These are phyloP conservation scores for Alces alces DNA, from an alignment of 2,113 vertebrate genomes.

Conservation along the genomic window DNA sequence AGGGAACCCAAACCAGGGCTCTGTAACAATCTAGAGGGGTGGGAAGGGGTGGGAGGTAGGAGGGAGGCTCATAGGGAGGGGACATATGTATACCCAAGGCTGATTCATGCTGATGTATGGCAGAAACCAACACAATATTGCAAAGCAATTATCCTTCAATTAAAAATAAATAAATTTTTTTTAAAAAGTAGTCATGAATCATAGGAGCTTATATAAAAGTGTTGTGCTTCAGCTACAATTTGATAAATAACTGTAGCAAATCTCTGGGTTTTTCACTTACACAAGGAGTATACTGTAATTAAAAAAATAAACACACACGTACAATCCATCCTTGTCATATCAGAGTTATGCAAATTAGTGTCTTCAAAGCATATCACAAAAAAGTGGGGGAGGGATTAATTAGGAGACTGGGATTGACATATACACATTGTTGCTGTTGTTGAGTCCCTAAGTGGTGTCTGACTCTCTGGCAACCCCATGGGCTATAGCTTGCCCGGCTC, in stretches of 20 bases:
- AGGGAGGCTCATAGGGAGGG: neutral
- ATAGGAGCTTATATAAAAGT: neutral
- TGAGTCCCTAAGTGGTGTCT: neutral
- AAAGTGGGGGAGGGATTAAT: neutral
- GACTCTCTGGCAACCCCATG: neutral
- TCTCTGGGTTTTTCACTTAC: neutral
- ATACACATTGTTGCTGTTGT: neutral
- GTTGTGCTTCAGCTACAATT: neutral
- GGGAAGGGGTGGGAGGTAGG: neutral
- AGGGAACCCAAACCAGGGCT: neutral
- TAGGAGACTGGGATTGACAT: neutral
- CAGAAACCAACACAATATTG: neutral
- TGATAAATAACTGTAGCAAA: neutral
- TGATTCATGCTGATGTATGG: neutral
- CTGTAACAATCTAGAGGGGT: neutral
- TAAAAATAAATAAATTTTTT: neutral
- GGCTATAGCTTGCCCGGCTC: neutral
- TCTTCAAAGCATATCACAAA: neutral
- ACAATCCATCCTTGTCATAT: neutral
- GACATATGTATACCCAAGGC: neutral
- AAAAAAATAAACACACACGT: neutral
- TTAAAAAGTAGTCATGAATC: neutral
- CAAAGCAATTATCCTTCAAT: neutral
- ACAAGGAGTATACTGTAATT: neutral
- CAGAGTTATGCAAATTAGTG: neutral